Base-by-base conservation (phyloP, 2,888 invertebrate species). In the Microchrysa polita region DNA sequence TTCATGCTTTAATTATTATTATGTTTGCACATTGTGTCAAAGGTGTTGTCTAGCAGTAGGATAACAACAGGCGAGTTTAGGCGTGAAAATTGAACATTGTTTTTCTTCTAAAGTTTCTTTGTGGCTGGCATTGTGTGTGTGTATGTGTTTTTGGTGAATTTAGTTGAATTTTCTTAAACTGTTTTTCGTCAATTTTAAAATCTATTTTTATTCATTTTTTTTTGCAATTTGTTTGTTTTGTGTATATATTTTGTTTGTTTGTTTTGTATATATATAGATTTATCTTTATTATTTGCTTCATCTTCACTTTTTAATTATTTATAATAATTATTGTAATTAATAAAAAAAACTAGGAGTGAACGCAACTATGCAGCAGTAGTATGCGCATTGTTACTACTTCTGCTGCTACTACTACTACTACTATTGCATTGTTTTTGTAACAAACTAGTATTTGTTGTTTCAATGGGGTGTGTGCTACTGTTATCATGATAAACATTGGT, bases 351-450 rank as follows among this genome's bases (percentile, higher is more conserved):
- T 57, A 57, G 59, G 69, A 69, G 57, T 69, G 69, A 75, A 74
- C 75, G 74, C 80, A 81, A 83, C 83, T 83, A 83, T 83, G 83
- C 83, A 77, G 83, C 79, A 78, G 81, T 81, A 78, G 82, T 80
- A 74, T 77, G 76, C 69, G 77, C 75, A 77, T 78, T 79, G 78
- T 76, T 79, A 78, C 78, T 79, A 78, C 77, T 78, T 55, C 77
- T 79, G 78, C 76, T 79, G 78, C 76, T 79, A 59, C 77, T 79
- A 77, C 76, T 80, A 79, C 79, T 80, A 78, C 79, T 81, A 77
- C 79, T 83, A 82, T 83, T 83, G 81, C 84, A 83, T 80, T 84
- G 65, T 65, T 65, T 65, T 34, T 65, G 83, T 78, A 84, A 82
- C 79, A 84, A 82, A 76, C 76, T 77, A 76, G 76, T 77, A 76